These are phyloP conservation scores for Sebastes alutus DNA, from an alignment of 2,797 vertebrate genomes.

Conservation along the genomic window DNA sequence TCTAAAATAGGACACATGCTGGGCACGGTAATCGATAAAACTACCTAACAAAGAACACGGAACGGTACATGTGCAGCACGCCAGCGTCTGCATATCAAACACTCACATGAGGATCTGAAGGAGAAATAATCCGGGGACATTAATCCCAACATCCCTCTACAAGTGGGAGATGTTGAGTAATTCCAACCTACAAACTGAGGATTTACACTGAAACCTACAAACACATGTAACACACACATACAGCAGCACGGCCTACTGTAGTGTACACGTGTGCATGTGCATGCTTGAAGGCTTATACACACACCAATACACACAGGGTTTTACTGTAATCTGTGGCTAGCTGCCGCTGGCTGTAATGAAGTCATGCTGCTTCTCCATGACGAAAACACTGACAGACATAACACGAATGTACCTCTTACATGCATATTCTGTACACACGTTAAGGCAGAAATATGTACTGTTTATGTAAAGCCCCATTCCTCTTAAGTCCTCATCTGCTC, in stretches of 20 bases:
- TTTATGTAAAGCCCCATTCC: neutral
- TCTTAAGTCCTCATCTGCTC: neutral
- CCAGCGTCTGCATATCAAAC: conserved; percentile 31
- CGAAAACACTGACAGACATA: conserved; percentile 41
- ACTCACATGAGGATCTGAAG: conserved; percentile 43
- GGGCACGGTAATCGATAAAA: conserved; percentile 21
- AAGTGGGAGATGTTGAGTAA: conserved; percentile 64
- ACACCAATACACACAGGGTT: neutral
- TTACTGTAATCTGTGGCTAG: conserved; percentile 70
- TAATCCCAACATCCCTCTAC: conserved; percentile 59
- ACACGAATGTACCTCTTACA: neutral
- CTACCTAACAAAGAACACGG: conserved; percentile 2
- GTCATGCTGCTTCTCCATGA: conserved; percentile 46
- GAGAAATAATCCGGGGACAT: conserved; percentile 65
- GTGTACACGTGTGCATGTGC: conserved; percentile 34
- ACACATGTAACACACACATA: conserved; percentile 53
- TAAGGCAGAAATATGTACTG: neutral
- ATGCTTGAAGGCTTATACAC: conserved; percentile 35
- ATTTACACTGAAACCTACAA: conserved; percentile 59
- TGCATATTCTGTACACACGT: neutral
- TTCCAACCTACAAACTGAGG: conserved; percentile 68
- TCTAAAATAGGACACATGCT: conserved; percentile 15
- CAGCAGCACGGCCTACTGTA: conserved; percentile 13
- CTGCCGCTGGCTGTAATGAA: conserved; percentile 62
- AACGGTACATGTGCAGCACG: neutral